Base-by-base conservation (phyloP, 1,140 invertebrate genomes). In the Gonatopus flavifemur region DNA sequence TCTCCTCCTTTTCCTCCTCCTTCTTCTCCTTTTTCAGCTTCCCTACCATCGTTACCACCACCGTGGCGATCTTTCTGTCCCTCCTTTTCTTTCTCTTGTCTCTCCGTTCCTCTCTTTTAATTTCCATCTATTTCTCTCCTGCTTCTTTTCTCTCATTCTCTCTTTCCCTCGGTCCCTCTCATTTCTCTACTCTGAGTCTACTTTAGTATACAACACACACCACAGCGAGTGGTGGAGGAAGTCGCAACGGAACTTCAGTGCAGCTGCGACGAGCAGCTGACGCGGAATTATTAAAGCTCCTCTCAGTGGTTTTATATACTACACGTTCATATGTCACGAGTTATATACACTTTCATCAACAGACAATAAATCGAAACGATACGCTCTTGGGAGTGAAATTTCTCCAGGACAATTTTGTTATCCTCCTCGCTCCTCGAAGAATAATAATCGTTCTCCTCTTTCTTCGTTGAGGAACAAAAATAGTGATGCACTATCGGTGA, bases 211-310 rank as follows among this genome's bases (percentile, higher is more conserved):
- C n/a, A n/a, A n/a, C n/a, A n/a, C n/a, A n/a, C 49, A 40, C 44
- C 22, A 24, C 40, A 32, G n/a, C n/a, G 30, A 22, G 35, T 51
- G 28, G 58, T 55, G 57, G 59, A 56, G 49, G 59, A 56, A 49
- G 35, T 59, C 48, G 53, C 39, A 62, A 62, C 59, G 59, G 59
- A 61, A 61, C 59, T 62, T 58, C 44, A 64, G 60, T 66, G 60
- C 60, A 59, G 58, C 58, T 57, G 58, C 55, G 52, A 38, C 60
- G 52, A 62, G 64, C 63, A 67, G 64, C 64, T 67, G 64, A 67
- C 64, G 64, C 59, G 64, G 62, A 57, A 54, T 66, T 49, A 46
- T 55, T 42, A 6, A 44, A 41, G n/a, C n/a, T n/a, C n/a, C n/a
- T n/a, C n/a, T 49, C 6, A n/a, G 42, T 38, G 42, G 31, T 31